Conservation (phyloP, 2,888 invertebrate genomes). For the Noctua comes region DNA sequence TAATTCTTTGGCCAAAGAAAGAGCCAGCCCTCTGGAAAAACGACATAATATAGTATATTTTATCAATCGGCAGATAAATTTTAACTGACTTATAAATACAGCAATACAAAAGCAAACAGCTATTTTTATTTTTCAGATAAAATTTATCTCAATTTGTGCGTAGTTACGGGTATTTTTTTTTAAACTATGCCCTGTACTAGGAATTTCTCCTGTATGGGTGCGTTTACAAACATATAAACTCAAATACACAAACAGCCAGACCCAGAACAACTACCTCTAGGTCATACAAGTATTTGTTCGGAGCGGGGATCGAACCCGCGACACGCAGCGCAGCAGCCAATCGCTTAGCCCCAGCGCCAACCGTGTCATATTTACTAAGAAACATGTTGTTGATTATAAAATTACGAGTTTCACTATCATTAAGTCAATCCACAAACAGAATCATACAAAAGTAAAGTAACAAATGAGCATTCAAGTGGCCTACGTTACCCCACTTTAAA, state of each 20-base stretch:
- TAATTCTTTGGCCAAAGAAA: too few species aligned
- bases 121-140: neutral
- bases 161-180: too few species aligned
- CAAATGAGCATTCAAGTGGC: slow-evolving; percentile 4
- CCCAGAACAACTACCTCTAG: too few species aligned
- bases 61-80: neutral
- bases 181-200: too few species aligned
- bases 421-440: neutral
- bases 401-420: neutral
- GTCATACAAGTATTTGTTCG: too few species aligned
- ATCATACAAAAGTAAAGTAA: neutral
- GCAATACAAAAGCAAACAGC: neutral
- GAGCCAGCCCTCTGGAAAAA: too few species aligned
- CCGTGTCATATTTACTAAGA: neutral
- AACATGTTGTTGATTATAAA: neutral
- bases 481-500: slow-evolving; percentile 40
- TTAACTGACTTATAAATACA: neutral
- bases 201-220: too few species aligned
- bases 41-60: too few species aligned
- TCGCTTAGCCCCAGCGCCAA: neutral
- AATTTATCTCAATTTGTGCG: neutral
- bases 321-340: neutral
- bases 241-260: too few species aligned
- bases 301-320: too few species aligned
- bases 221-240: too few species aligned